Evolutionary conservation across 2,797 vertebrate genomes (phyloP).

Genomic region (Thamnophis elegans): DNA sequence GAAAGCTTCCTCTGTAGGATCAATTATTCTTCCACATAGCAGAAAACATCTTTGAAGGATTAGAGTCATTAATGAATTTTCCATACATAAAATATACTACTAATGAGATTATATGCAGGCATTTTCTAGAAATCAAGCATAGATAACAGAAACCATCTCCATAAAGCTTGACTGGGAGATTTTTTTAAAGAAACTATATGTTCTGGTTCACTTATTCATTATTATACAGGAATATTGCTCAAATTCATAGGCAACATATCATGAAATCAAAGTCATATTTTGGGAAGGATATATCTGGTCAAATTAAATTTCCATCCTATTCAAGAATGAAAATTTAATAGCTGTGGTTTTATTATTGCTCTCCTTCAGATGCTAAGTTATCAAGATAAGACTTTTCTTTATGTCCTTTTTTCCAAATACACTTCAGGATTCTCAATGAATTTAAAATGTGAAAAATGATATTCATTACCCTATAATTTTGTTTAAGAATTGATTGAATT

Average conservation of each 20-base stretch:
- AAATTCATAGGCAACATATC: slow-evolving; percentile 4
- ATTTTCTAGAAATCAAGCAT: slow-evolving; percentile 35
- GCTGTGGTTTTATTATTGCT: not conserved
- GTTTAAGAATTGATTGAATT: not conserved
- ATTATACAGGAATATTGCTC: not conserved
- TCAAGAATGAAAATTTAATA: not conserved
- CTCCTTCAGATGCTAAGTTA: not conserved
- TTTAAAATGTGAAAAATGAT: slow-evolving; percentile 7
- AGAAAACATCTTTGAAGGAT: slow-evolving; percentile 47
- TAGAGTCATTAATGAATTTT: slow-evolving; percentile 56
- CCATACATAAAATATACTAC: slow-evolving; percentile 21
- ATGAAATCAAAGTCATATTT: slow-evolving; percentile 17
- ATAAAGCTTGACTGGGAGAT: not conserved
- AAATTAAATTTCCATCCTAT: not conserved
- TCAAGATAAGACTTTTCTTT: not conserved
- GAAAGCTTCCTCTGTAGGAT: slow-evolving; percentile 43
- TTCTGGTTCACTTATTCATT: slow-evolving; percentile 26
- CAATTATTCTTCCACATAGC: slow-evolving; percentile 37
- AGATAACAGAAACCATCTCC: slow-evolving; percentile 7
- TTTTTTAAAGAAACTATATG: slow-evolving; percentile 5
- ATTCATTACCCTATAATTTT: not conserved
- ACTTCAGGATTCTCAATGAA: not conserved
- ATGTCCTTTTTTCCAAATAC: not conserved
- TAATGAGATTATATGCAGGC: slow-evolving; percentile 5
- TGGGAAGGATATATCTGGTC: not conserved